Evolutionary conservation across 2,797 vertebrate species (phyloP).

Genomic region (Micromesistius poutassou): DNA sequence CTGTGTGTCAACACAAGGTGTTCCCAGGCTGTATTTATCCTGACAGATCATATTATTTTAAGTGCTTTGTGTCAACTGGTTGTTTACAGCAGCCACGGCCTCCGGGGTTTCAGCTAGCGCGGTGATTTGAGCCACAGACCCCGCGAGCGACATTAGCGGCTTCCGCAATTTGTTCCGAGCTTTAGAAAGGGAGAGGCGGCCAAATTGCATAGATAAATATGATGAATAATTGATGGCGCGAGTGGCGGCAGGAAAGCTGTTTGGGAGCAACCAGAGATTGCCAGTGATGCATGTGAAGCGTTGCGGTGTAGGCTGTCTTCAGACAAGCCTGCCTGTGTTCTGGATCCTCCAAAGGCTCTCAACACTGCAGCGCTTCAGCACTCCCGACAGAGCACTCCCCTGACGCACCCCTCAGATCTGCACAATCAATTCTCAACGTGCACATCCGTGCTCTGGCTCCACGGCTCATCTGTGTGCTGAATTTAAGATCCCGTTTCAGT

Average conservation of each 20-base stretch:
- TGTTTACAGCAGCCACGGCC: constrained; percentile 60
- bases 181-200: constrained; percentile 65
- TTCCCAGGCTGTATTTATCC: constrained; percentile 51
- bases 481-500: constrained; percentile 38
- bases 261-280: constrained; percentile 59
- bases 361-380: constrained; percentile 46
- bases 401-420: constrained; percentile 37
- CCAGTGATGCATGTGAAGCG: constrained; percentile 51
- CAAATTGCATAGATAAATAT: constrained; percentile 78
- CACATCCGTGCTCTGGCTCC: constrained; percentile 27
- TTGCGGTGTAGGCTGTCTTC: constrained; percentile 48
- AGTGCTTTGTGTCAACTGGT: constrained; percentile 64
- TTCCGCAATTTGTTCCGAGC: constrained; percentile 66
- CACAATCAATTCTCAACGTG: constrained; percentile 49
- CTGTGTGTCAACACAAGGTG: constrained; percentile 14
- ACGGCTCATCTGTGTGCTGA: constrained; percentile 35
- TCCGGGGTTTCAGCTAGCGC: constrained; percentile 12
- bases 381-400: constrained; percentile 22
- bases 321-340: constrained; percentile 30
- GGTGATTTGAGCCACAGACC: constrained; percentile 53
- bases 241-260: constrained; percentile 59
- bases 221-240: constrained; percentile 74
- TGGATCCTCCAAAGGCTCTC: constrained; percentile 42
- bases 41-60: constrained; percentile 45
- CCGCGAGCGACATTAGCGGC: constrained; percentile 60